phyloP scores from a whole-genome alignment of 2,113 vertebrate species.

The Brachyhypopomus occidentalis region DNA sequence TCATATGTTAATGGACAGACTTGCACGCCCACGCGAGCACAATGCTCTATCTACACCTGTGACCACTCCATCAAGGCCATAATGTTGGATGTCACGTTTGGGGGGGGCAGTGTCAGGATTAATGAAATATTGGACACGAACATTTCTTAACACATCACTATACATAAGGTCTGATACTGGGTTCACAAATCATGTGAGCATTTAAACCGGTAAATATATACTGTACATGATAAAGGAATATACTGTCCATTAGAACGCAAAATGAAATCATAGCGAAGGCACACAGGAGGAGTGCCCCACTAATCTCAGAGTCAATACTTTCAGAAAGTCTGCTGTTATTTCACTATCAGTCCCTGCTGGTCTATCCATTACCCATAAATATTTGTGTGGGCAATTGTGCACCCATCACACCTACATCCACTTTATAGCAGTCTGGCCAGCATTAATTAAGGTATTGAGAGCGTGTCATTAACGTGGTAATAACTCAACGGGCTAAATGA shows the following conservation, averaged over 20 bases:
- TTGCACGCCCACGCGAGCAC: not conserved
- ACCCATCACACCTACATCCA: constrained; percentile 52
- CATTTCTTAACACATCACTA: not conserved
- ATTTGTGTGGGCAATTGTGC: constrained; percentile 46
- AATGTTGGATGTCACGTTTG: not conserved
- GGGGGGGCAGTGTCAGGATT: not conserved
- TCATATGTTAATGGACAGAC: constrained; percentile 30
- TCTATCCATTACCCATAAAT: constrained; percentile 43
- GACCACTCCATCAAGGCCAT: not conserved
- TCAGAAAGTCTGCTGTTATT: constrained; percentile 31
- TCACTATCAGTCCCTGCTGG: constrained; percentile 15
- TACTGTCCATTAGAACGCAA: not conserved
- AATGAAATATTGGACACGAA: constrained; percentile 5
- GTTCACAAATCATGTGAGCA: not conserved
- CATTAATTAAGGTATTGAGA: constrained; percentile 61
- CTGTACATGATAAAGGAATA: not conserved
- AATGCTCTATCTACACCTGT: not conserved
- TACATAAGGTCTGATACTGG: not conserved
- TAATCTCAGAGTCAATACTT: constrained; percentile 30
- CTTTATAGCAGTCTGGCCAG: constrained; percentile 43
- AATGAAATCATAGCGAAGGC: not conserved
- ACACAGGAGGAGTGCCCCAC: not conserved
- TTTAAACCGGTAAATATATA: not conserved
- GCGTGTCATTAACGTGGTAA: constrained; percentile 55
- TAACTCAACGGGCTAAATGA: constrained; percentile 54